These are phyloP conservation scores for Caenorhabditis sp. DNA, from an alignment of 2,888 invertebrate species.

Conservation along the genomic window DNA sequence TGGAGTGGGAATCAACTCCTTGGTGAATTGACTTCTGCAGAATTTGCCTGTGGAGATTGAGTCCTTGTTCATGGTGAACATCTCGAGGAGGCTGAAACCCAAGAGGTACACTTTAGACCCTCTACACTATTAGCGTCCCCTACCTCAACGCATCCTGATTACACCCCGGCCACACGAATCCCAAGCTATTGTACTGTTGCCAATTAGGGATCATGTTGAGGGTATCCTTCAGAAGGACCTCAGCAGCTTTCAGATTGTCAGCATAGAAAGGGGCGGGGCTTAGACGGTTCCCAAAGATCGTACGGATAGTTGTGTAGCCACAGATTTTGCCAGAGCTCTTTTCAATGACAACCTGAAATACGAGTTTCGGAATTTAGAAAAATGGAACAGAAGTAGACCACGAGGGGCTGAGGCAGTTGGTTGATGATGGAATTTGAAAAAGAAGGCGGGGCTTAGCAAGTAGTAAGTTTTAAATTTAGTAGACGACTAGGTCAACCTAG, in stretches of 20 bases:
- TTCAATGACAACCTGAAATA: slow-evolving; percentile 58
- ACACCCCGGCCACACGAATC: slow-evolving; percentile 57
- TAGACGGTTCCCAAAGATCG: slow-evolving; percentile 44
- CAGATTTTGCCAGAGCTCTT: slow-evolving; percentile 48
- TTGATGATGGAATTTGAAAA: no score
- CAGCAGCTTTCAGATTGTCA: slow-evolving; percentile 56
- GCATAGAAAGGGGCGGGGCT: slow-evolving; percentile 67
- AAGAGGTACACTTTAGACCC: no score
- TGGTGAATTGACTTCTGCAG: slow-evolving; percentile 64
- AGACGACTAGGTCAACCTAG: no score
- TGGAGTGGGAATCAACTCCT: slow-evolving; percentile 52
- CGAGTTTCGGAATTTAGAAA: no score
- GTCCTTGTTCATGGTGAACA: slow-evolving; percentile 43
- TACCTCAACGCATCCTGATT: slow-evolving; percentile 49
- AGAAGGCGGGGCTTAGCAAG: no score
- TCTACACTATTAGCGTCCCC: no score
- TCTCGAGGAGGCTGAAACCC: slow-evolving; percentile 33
- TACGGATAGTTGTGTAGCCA: slow-evolving; percentile 61
- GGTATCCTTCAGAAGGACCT: slow-evolving; percentile 47
- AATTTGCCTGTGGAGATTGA: slow-evolving; percentile 25
- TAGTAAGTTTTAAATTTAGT: no score
- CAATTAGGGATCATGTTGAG: slow-evolving; percentile 50
- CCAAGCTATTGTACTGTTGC: slow-evolving; percentile 30
- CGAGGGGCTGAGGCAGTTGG: no score
- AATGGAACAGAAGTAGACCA: no score